Base-by-base conservation (phyloP, 2,888 invertebrate species). In the Pseudeuparius sepicola region DNA sequence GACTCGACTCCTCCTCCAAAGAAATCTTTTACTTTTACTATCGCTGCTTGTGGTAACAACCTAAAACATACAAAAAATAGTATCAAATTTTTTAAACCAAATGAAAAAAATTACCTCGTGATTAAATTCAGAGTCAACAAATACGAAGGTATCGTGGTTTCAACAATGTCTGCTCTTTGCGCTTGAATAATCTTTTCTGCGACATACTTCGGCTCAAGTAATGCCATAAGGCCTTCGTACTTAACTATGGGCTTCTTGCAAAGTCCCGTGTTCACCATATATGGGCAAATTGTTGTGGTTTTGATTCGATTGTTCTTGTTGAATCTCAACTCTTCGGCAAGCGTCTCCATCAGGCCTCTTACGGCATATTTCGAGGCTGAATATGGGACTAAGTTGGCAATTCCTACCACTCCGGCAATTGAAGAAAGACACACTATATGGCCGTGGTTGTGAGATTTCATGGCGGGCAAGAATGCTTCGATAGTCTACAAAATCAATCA, bases 261-360 rank as follows among this genome's bases (percentile, higher is more conserved):
- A 14, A 90, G 65, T 0, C 87, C 88, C 0, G 89, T 90, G 56
- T 86, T 79, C 14, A 88, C 84, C 64, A 90, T 87, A 60, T 82
- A 88, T 0, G 93, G 92, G 56, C 75, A 90, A 42, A 93, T 75
- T 2, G 78, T 77, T 2, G 93, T 92, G 41, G 85, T 68, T 50
- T 83, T 76, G 31, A 94, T 73, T 67, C 75, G 58, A 35, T 56
- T 48, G 11, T 52, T 55, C 3, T 47, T 49, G 29, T 50, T 45
- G 4, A 29, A 71, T 33, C 79, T 65, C 12, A 89, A 55, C 57
- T 93, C 93, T 51, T 85, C 84, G 31, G 69, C 66, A 9, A 92
- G 51, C 0, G 85, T 75, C 55, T 92, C 87, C 79, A 89, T 87
- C 35, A 90, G 60, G 9, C 92, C 87, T 31, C 82, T 64, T 2